Base-by-base conservation (phyloP, 2,113 vertebrate genomes). In the Collichthys lucidus region DNA sequence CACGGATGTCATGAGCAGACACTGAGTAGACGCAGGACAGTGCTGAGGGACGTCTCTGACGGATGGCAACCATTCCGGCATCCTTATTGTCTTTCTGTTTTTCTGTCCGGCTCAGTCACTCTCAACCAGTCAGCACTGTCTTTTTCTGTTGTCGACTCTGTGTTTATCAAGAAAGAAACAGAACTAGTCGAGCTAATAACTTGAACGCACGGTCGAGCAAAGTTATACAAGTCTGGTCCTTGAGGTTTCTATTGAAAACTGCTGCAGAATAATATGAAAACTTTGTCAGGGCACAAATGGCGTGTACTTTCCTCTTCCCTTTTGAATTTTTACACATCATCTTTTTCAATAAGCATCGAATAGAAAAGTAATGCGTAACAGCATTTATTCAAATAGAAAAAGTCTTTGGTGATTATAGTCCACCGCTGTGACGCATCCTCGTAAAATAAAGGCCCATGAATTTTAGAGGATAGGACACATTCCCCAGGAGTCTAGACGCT, bases 1-100 rank as follows among this genome's bases (percentile, higher is more conserved):
- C 71, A 40, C 15, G 55, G 86, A 79, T 84, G 90, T 90, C 81
- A 81, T 67, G 83, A 83, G 85, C 60, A 71, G 80, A 80, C 89
- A 84, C 20, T 77, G 84, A 89, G 86, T 67, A 81, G 90, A 80
- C 70, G 71, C 84, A 85, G 59, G 80, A 80, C 82, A 56, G 72
- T 61, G 80, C 82, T 85, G 86, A 86, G 87, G 87, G 89, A 89
- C 52, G 20, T 55, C 50, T 79, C 70, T 93, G 92, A 93, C 76
- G 20, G 80, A 94, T 92, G 90, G 73, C 77, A 86, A 66, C 82
- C 79, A 10, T 83, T 59, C 55, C 70, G 40, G 56, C 26, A 4
- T 81, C 56, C 78, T 90, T 87, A 90, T 92, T 87, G 80, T 87
- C 66, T 88, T 61, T 86, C 68, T 86, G 60, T 80, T 75, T 62